A percentile compares a stretch with the other conserved stretches of the same genome.
These are phyloP conservation scores for Polydrusus cervinus DNA, from an alignment of 2,888 invertebrate species.

Conservation along the genomic window DNA sequence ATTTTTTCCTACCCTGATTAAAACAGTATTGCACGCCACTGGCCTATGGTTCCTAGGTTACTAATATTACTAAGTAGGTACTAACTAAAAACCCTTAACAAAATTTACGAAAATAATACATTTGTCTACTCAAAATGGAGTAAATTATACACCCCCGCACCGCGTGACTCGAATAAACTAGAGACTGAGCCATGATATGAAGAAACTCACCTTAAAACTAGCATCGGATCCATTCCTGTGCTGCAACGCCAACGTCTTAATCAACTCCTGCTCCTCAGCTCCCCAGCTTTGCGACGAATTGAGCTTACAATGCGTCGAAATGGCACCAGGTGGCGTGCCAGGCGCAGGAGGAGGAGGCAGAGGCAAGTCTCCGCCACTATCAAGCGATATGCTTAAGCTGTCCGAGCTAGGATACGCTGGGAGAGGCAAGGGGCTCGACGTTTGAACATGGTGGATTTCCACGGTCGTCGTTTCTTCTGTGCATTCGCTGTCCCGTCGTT, in stretches of 20 bases:
- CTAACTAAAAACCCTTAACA: too few species aligned
- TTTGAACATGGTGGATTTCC: constrained; percentile 69
- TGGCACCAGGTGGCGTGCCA: constrained; percentile 76
- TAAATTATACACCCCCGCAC: too few species aligned
- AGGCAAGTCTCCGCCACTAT: constrained; percentile 74
- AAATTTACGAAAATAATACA: too few species aligned
- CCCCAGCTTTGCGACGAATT: constrained; percentile 75
- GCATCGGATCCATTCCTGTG: constrained; percentile 86
- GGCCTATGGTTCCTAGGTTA: too few species aligned
- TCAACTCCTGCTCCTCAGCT: constrained; percentile 71
- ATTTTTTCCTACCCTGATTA: too few species aligned
- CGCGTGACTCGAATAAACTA: too few species aligned
- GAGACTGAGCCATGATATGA: too few species aligned
- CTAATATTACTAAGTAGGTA: too few species aligned
- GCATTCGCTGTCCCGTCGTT: constrained; percentile 71
- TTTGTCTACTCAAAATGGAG: too few species aligned
- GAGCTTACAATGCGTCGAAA: constrained; percentile 70
- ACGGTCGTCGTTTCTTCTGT: constrained; percentile 70
- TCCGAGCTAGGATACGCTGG: constrained; percentile 80
- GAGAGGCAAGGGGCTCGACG: constrained; percentile 76
- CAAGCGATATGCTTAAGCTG: constrained; percentile 77
- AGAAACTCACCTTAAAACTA: constrained; percentile 84
- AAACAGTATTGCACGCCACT: too few species aligned
- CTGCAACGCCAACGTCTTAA: constrained; percentile 73
- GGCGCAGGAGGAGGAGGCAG: constrained; percentile 77